A percentile compares a stretch with the other conserved stretches of the same genome.
Evolutionary conservation across 2,888 invertebrate species (phyloP).

Genomic region (Aspidiotus rigidus): DNA sequence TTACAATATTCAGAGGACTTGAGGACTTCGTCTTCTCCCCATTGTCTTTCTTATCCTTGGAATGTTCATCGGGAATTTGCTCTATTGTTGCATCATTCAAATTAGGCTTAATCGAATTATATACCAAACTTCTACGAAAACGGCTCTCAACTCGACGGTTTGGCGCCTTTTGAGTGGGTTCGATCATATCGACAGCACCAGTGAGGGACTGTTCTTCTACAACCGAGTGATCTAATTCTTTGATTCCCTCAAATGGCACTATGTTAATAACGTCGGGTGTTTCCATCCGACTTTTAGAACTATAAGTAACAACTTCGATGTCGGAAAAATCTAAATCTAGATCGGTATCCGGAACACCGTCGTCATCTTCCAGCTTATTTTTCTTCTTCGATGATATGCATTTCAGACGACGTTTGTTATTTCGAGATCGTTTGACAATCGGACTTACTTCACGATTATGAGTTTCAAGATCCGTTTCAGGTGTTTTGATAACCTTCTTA

Average conservation of each 20-base stretch:
- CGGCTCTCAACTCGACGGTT: background rate
- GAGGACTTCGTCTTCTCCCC: background rate
- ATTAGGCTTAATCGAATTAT: background rate
- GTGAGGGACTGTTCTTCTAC: background rate
- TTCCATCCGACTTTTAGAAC: background rate
- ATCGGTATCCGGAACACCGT: background rate
- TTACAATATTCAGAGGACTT: background rate
- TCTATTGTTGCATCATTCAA: background rate
- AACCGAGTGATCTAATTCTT: background rate
- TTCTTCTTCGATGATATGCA: conserved; percentile 1
- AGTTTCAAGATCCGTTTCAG: background rate
- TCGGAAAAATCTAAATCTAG: background rate
- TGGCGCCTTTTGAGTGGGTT: background rate
- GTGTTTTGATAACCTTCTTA: background rate
- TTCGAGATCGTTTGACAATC: background rate
- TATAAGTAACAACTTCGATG: background rate
- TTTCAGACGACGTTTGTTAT: background rate
- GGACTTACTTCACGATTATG: background rate
- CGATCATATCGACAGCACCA: background rate
- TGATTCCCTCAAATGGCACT: background rate
- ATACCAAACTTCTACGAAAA: background rate
- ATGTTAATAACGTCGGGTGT: background rate
- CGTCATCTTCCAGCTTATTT: background rate
- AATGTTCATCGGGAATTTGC: background rate
- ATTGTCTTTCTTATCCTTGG: background rate